phyloP scores from a whole-genome alignment of 2,113 vertebrate species.

The Triplophysa rosa region DNA sequence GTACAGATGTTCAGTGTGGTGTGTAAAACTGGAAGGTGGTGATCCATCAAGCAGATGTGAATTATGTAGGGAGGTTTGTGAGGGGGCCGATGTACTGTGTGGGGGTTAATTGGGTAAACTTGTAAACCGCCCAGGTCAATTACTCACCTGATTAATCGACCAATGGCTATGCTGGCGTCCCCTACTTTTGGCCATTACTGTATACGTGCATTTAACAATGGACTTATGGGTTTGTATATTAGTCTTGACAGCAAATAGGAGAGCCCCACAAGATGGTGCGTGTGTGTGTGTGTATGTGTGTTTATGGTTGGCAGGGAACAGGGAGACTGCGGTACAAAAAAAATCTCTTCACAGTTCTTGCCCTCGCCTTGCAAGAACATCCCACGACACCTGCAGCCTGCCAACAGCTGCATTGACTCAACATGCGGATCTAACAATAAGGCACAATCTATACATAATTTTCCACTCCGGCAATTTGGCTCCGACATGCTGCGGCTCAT shows the following conservation, averaged over 20 bases:
- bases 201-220: conserved; percentile 14
- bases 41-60: conserved; percentile 35
- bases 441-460: conserved; percentile 11
- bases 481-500: conserved; percentile 9
- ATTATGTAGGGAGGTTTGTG: neutral
- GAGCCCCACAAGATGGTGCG: conserved; percentile 27
- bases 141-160: too few species aligned
- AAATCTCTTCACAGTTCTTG: conserved; percentile 39
- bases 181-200: neutral
- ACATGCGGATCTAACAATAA: conserved; percentile 24
- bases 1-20: conserved; percentile 24
- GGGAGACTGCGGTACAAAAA: conserved; percentile 33
- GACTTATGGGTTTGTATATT: neutral
- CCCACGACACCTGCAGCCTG: conserved; percentile 38
- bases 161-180: too few species aligned
- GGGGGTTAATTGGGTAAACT: neutral
- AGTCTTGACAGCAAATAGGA: conserved; percentile 3
- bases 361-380: conserved; percentile 38
- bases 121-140: too few species aligned
- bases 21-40: conserved; percentile 21
- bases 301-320: conserved; percentile 11
- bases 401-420: conserved; percentile 28
- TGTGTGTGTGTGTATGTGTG: conserved; percentile 10
- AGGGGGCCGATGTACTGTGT: neutral
- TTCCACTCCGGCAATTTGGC: conserved; percentile 44